Evolutionary conservation across 2,797 vertebrate genomes (phyloP).

Genomic region (Menidia menidia): DNA sequence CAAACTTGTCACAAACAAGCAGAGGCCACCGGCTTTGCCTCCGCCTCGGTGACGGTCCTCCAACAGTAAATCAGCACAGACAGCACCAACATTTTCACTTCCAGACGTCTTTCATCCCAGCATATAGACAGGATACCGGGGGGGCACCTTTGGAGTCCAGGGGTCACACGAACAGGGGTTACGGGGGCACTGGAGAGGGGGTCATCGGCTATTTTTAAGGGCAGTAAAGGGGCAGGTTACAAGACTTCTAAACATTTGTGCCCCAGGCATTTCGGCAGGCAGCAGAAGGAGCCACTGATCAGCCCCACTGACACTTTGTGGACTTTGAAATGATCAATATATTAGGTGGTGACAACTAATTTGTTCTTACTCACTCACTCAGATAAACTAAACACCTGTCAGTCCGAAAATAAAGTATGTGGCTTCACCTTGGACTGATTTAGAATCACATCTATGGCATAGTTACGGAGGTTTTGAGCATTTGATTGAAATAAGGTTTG

Average conservation of each 20-base stretch:
- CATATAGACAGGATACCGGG: slow-evolving; percentile 2
- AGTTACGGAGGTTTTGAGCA: neutral
- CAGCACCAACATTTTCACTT: slow-evolving; percentile 4
- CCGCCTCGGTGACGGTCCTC: slow-evolving; percentile 6
- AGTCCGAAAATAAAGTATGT: neutral
- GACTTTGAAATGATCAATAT: slow-evolving; percentile 29
- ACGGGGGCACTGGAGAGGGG: slow-evolving; percentile 31
- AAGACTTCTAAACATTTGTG: slow-evolving; percentile 62
- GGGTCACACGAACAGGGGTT: slow-evolving; percentile 42
- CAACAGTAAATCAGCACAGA: slow-evolving; percentile 21
- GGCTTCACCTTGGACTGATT: neutral
- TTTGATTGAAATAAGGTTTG: neutral
- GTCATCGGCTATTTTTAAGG: slow-evolving; percentile 63
- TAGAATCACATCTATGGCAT: no score
- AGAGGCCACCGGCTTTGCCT: neutral
- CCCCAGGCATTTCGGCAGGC: slow-evolving; percentile 33
- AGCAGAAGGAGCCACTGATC: slow-evolving; percentile 5
- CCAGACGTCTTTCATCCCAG: neutral
- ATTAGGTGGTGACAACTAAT: slow-evolving; percentile 15
- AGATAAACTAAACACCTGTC: neutral
- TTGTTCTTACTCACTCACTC: neutral
- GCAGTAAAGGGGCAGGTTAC: slow-evolving; percentile 59
- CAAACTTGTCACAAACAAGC: slow-evolving; percentile 16
- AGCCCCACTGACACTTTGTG: slow-evolving; percentile 24
- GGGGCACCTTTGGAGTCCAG: slow-evolving; percentile 48